Percentiles rank a stretch among this genome's conserved stretches.
These are phyloP conservation scores for Ptychoptera albimana DNA, from an alignment of 2,888 invertebrate species.

Conservation along the genomic window DNA sequence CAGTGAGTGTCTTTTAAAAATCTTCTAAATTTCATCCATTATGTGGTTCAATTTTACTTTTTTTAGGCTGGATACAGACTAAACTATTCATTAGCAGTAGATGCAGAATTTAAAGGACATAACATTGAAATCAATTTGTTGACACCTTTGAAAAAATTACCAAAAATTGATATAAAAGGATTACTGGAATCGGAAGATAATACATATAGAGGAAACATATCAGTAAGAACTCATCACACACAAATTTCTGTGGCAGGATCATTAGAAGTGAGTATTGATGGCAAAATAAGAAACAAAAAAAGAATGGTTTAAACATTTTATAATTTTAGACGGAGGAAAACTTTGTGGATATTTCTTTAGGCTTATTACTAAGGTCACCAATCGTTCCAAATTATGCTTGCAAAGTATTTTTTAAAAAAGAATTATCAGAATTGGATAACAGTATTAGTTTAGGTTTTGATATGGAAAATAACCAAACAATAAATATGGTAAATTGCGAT, in stretches of 20 bases:
- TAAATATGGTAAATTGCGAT: conserved; percentile 34
- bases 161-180: conserved; percentile 31
- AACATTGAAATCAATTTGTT: conserved; percentile 33
- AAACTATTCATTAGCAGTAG: conserved; percentile 17
- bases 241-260: conserved; percentile 34
- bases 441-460: conserved; percentile 44
- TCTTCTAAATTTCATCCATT: conserved; percentile 21
- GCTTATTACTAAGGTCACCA: conserved; percentile 44
- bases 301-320: background rate
- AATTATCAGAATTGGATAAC: conserved; percentile 48
- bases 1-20: conserved; percentile 34
- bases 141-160: conserved; percentile 37
- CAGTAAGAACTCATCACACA: conserved; percentile 33
- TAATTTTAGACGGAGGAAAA: conserved; percentile 40
- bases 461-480: conserved; percentile 36
- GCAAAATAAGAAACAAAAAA: background rate
- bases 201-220: conserved; percentile 34
- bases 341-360: conserved; percentile 43
- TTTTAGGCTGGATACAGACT: conserved; percentile 16
- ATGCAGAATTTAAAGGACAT: conserved; percentile 29
- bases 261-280: conserved; percentile 37
- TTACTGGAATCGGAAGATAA: conserved; percentile 33
- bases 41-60: conserved; percentile 3
- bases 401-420: conserved; percentile 47
- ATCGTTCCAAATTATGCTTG: conserved; percentile 47